Conservation (phyloP, 1,140 invertebrate species). For the Anoplolepis gracilipes region DNA sequence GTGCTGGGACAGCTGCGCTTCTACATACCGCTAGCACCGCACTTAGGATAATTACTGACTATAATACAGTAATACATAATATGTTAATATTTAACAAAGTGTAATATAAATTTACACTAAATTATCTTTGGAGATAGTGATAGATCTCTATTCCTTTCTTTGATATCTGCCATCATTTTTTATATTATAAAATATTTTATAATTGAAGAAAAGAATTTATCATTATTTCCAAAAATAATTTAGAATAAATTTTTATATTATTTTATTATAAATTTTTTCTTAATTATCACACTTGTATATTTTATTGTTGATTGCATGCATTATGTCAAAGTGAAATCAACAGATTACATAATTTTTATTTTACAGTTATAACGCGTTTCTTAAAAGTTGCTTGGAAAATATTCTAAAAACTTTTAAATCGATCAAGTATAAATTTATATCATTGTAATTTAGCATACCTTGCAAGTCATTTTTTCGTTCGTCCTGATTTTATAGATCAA, state of each 20-base stretch:
- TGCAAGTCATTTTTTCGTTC: slow-evolving; percentile 75
- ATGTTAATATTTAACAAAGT: no score
- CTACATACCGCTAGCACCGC: slow-evolving; percentile 61
- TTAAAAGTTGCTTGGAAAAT: not conserved
- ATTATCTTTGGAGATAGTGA: no score
- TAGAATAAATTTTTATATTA: not conserved
- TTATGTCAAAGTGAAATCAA: not conserved
- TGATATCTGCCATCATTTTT: no score
- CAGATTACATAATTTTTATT: no score
- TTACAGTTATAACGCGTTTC: not conserved
- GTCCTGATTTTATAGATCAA: slow-evolving; percentile 62
- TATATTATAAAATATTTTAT: no score
- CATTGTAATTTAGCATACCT: slow-evolving; percentile 76
- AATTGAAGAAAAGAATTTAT: not conserved
- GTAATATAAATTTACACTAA: no score
- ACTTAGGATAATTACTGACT: slow-evolving; percentile 73
- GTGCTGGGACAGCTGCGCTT: slow-evolving; percentile 68
- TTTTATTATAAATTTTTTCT: not conserved
- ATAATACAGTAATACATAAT: slow-evolving; percentile 50
- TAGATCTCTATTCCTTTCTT: no score
- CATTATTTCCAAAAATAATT: not conserved
- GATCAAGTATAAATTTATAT: not conserved
- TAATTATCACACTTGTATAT: not conserved
- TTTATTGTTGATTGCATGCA: no score
- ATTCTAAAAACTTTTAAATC: not conserved